Base-by-base conservation (phyloP, 2,113 vertebrate species). In the Salvelinus alpinus region DNA sequence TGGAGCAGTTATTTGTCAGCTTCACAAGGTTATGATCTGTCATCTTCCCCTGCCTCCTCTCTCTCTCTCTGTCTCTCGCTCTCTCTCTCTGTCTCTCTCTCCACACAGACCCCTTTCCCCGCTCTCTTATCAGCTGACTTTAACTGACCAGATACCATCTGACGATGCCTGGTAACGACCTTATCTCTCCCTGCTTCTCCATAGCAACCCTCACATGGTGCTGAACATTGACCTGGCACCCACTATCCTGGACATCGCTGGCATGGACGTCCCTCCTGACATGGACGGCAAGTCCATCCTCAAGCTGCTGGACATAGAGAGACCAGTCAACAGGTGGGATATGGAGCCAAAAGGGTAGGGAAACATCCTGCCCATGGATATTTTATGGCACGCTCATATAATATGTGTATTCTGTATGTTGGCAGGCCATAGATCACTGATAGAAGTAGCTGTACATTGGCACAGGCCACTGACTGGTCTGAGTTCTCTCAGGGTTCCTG, bases 231-330 rank as follows among this genome's bases (percentile, higher is more conserved):
- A 99, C 84, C 94, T 99, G 0, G 97, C 97, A 29, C 97, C 97
- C 54, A 99, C 97, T 83, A 97, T 99, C 89, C 91, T 99, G 89
- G 97, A 99, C 92, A 99, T 99, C 51, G 97, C 97, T 0, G 97
- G 97, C 0, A 88, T 98, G 77, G 96, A 97, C 88, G 94, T 96
- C 75, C 97, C 97, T 0, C 77, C 95, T 1, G 97, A 99, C 77
- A 99, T 99, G 97, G 97, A 99, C 13, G 97, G 97, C 62, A 97
- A 96, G 85, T 99, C 97, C 3, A 94, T 99, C 79, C 92, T 99
- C 54, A 93, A 94, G 44, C 89, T 99, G 34, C 92, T 99, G 82
- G 97, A 98, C 83, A 94, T 94, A 0, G 96, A 97, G 81, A 94
- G 89, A 80, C 92, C 95, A 0, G 93, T 91, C 18, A 98, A 98